These are phyloP conservation scores for Decapterus maruadsi DNA, from an alignment of 2,797 vertebrate genomes.

Conservation along the genomic window DNA sequence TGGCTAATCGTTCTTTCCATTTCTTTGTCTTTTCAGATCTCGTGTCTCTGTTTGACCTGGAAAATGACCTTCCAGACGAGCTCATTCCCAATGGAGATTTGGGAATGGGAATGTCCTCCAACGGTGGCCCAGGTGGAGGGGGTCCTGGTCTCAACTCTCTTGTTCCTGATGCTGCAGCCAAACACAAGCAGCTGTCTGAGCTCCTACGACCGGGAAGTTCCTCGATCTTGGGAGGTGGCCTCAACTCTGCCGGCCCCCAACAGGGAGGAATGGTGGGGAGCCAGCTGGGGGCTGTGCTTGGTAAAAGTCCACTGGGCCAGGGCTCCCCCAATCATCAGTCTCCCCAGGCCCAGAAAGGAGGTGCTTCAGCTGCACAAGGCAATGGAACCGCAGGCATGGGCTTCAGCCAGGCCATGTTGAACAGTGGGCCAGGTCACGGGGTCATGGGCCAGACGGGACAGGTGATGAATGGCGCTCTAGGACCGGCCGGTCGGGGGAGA, in stretches of 20 bases:
- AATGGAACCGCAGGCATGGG: slow-evolving; percentile 86
- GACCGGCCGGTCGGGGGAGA: slow-evolving; percentile 89
- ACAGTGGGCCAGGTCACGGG: slow-evolving; percentile 91
- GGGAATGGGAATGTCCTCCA: slow-evolving; percentile 87
- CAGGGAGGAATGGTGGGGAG: slow-evolving; percentile 88
- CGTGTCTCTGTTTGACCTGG: slow-evolving; percentile 96
- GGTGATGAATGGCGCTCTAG: slow-evolving; percentile 96
- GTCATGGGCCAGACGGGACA: slow-evolving; percentile 92
- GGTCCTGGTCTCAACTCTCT: slow-evolving; percentile 89
- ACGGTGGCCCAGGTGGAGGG: slow-evolving; percentile 77
- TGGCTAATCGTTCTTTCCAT: slow-evolving; percentile 21
- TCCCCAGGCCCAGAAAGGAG: slow-evolving; percentile 93
- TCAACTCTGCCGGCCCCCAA: slow-evolving; percentile 89
- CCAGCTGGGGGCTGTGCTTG: slow-evolving; percentile 85
- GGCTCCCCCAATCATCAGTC: slow-evolving; percentile 87
- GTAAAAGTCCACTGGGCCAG: slow-evolving; percentile 92
- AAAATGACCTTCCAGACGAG: slow-evolving; percentile 98
- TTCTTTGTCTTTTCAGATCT: slow-evolving; percentile 86
- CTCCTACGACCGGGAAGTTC: slow-evolving; percentile 94
- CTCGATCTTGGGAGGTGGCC: slow-evolving; percentile 86
- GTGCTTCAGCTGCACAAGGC: slow-evolving; percentile 85
- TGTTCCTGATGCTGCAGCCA: slow-evolving; percentile 94
- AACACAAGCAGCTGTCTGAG: slow-evolving; percentile 98
- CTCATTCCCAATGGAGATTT: slow-evolving; percentile 95
- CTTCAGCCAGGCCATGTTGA: slow-evolving; percentile 94